Evolutionary conservation across 1,140 invertebrate genomes (phyloP).

Genomic region (Drosophila nannoptera): DNA sequence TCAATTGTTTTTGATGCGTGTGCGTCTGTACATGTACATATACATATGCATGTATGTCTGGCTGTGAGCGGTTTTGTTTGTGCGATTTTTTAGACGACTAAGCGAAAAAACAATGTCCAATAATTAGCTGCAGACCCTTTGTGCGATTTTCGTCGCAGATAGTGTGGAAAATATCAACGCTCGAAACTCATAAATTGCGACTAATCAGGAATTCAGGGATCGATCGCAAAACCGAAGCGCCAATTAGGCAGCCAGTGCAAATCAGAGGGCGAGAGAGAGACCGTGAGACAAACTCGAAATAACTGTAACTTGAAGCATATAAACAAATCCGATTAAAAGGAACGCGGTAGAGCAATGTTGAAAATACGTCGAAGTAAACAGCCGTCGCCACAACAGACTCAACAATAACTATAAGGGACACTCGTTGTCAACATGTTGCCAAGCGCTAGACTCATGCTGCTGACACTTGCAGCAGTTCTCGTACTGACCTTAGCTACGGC

Average conservation of each 20-base stretch:
- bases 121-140: constrained; percentile 46
- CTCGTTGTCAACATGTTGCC: constrained; percentile 46
- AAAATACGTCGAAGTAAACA: constrained; percentile 37
- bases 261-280: constrained; percentile 15
- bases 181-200: constrained; percentile 64
- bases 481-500: not conserved
- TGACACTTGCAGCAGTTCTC: constrained; percentile 7
- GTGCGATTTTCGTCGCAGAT: constrained; percentile 59
- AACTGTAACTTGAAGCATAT: constrained; percentile 42
- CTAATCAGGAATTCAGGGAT: constrained; percentile 51
- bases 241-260: constrained; percentile 46
- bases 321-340: constrained; percentile 32
- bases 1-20: constrained; percentile 23
- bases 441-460: constrained; percentile 26
- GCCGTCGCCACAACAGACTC: constrained; percentile 3
- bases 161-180: constrained; percentile 33
- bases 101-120: constrained; percentile 46
- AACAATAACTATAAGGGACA: constrained; percentile 33
- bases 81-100: constrained; percentile 38
- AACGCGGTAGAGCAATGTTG: constrained; percentile 47
- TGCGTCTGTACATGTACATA: constrained; percentile 16
- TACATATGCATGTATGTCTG: no score
- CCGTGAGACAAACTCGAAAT: constrained; percentile 42
- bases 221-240: constrained; percentile 36
- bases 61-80: constrained; percentile 43